Conservation (phyloP, 2,888 invertebrate species). For the Cephus rjabovi region DNA sequence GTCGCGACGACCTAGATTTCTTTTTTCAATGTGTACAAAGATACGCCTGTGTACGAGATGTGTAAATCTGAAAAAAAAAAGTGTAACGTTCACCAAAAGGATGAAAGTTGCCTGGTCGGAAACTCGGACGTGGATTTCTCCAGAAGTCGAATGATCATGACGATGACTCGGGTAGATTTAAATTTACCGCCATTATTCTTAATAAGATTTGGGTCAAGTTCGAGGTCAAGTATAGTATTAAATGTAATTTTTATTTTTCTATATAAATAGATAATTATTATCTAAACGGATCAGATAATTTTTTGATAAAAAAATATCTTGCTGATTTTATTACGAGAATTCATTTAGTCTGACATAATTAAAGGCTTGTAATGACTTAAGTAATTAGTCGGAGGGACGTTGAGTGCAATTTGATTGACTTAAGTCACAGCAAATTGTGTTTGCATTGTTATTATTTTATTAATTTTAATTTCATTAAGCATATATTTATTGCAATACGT, state of each 20-base stretch:
- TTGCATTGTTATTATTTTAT: too few species aligned
- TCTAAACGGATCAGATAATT: too few species aligned
- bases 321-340: too few species aligned
- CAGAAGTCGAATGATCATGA: neutral
- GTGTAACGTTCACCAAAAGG: neutral
- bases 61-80: neutral
- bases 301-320: too few species aligned
- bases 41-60: neutral
- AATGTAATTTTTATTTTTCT: neutral
- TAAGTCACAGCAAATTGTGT: rapidly evolving
- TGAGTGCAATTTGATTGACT: neutral
- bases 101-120: neutral
- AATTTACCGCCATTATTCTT: neutral
- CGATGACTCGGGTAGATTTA: neutral
- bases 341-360: too few species aligned
- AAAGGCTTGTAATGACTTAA: too few species aligned
- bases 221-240: neutral
- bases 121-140: neutral
- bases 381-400: too few species aligned
- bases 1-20: neutral
- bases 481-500: too few species aligned
- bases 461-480: too few species aligned
- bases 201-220: neutral
- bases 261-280: too few species aligned
- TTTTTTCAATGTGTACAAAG: neutral